phyloP scores from a whole-genome alignment of 23 tunicate genomes.

The Oikopleura dioica region DNA sequence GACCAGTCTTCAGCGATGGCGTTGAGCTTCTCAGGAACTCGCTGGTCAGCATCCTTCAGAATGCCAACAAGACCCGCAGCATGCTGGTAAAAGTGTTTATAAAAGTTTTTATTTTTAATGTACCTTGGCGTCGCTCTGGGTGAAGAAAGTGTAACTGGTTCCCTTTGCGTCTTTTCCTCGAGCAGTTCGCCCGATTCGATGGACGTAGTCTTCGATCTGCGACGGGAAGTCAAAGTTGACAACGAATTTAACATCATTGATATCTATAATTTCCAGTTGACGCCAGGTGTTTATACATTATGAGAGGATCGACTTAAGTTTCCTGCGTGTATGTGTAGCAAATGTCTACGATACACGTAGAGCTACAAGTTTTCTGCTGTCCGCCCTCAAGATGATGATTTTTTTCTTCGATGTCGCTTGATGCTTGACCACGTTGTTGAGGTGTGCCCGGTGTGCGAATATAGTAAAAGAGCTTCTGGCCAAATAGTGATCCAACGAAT shows the following conservation, averaged over 20 bases:
- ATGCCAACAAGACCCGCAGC: conserved; percentile 29
- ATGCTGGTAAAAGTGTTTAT: conserved; percentile 20
- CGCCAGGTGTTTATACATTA: too few species aligned
- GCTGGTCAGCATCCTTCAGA: conserved; percentile 67
- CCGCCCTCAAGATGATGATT: too few species aligned
- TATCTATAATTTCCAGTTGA: too few species aligned
- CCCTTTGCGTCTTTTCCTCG: conserved; percentile 65
- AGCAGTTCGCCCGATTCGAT: conserved; percentile 89
- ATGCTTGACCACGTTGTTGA: too few species aligned
- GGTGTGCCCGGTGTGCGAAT: too few species aligned
- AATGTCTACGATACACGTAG: too few species aligned
- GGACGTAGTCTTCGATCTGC: conserved; percentile 79
- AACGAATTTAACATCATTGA: conserved; percentile 63
- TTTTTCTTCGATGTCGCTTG: too few species aligned
- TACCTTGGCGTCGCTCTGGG: background rate
- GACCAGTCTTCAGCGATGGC: conserved; percentile 20
- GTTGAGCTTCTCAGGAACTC: conserved; percentile 36
- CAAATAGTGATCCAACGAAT: too few species aligned
- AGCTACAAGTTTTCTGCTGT: too few species aligned
- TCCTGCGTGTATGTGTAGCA: too few species aligned
- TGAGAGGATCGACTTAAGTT: too few species aligned
- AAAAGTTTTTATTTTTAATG: background rate
- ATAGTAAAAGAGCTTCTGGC: too few species aligned
- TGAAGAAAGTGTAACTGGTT: conserved; percentile 95
- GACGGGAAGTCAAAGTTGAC: conserved; percentile 80